Percentiles rank a stretch among this genome's conserved stretches.
These are phyloP conservation scores for Corythornis vintsioides DNA, from an alignment of 2,113 vertebrate species.

Conservation along the genomic window DNA sequence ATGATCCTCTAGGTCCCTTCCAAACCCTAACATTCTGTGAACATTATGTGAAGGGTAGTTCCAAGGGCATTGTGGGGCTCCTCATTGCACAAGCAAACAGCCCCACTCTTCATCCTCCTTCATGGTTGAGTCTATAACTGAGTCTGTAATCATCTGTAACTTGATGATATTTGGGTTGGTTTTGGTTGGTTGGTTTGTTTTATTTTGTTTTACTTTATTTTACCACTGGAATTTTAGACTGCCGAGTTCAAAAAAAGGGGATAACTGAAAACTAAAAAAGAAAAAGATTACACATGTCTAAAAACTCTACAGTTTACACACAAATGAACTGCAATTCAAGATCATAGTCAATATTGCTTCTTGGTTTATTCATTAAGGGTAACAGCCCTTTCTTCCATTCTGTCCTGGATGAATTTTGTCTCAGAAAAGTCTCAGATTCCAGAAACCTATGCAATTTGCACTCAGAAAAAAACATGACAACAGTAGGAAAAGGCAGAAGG, in stretches of 20 bases:
- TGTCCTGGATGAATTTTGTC: not conserved
- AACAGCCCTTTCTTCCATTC: not conserved
- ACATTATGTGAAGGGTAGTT: not conserved
- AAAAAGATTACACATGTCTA: not conserved
- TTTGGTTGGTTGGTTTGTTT: no score
- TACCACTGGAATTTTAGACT: not conserved
- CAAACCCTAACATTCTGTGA: no score
- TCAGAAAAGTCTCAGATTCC: not conserved
- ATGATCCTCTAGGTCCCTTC: no score
- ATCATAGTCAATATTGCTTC: not conserved
- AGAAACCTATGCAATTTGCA: not conserved
- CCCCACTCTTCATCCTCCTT: not conserved
- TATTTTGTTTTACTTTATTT: not conserved
- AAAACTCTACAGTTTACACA: not conserved
- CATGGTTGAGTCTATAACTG: not conserved
- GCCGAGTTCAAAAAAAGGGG: not conserved
- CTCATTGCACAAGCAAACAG: not conserved
- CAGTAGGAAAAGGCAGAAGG: not conserved
- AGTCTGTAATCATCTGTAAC: no score
- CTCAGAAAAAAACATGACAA: not conserved
- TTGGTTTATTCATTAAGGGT: not conserved
- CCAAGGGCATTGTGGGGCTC: not conserved
- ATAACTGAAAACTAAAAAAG: accelerated
- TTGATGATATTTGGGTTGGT: no score
- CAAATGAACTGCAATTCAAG: not conserved